Conservation (phyloP, 2,113 vertebrate genomes). For the Sclerurus mexicanus region DNA sequence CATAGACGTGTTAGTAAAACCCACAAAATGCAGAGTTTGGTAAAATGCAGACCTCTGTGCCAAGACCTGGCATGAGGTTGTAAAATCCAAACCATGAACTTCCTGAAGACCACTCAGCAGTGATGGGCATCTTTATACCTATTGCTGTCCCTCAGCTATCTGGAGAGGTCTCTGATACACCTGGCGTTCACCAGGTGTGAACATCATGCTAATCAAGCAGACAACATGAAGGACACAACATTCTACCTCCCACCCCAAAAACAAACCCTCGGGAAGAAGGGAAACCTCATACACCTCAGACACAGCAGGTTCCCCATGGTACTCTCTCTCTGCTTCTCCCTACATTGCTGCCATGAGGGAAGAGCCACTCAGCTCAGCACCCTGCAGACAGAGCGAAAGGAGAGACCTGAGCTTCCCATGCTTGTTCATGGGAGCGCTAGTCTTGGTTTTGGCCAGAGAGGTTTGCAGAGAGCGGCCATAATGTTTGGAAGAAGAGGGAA, state of each 20-base stretch:
- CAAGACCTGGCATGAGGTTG: neutral
- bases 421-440: neutral
- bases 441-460: neutral
- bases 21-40: neutral
- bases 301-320: neutral
- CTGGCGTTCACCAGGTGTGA: neutral
- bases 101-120: neutral
- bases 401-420: neutral
- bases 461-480: neutral
- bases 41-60: neutral
- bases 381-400: neutral
- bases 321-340: neutral
- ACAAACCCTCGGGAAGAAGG: neutral
- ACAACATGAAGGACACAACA: rapidly evolving
- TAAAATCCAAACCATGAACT: neutral
- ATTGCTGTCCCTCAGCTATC: neutral
- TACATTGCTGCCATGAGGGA: rapidly evolving
- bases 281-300: neutral
- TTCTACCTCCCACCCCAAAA: neutral
- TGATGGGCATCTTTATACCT: neutral
- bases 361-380: neutral
- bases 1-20: neutral
- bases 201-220: rapidly evolving
- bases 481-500: neutral
- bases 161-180: rapidly evolving